phyloP scores from a whole-genome alignment of 2,797 vertebrate genomes.

The Galagoides demidoff region DNA sequence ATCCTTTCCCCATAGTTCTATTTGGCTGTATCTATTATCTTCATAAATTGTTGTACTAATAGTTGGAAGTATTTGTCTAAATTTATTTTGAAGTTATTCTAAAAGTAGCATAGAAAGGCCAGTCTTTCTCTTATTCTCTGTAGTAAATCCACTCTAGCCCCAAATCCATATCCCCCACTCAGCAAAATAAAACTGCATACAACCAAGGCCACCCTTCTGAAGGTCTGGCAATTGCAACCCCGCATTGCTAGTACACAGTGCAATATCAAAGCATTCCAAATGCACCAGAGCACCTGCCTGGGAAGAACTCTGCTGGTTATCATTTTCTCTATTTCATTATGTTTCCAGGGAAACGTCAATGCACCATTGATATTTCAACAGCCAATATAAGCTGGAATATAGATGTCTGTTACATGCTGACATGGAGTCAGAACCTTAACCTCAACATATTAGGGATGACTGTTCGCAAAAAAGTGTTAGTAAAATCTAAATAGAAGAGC shows the following conservation, averaged over 20 bases:
- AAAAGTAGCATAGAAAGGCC: not conserved
- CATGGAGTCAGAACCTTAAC: conserved; percentile 11
- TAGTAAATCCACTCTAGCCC: not conserved
- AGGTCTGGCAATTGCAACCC: not conserved
- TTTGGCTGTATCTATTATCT: not conserved
- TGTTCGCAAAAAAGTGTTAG: conserved; percentile 10
- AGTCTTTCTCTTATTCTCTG: not conserved
- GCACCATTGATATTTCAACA: not conserved
- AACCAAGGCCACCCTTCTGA: not conserved
- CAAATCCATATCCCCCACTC: not conserved
- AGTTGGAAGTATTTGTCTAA: not conserved
- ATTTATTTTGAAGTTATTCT: not conserved
- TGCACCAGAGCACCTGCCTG: not conserved
- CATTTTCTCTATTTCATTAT: not conserved
- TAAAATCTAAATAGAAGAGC: conserved; percentile 13
- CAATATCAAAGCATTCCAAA: not conserved
- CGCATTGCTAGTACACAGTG: not conserved
- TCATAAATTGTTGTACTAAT: not conserved
- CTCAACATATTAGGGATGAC: not conserved
- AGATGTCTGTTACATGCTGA: not conserved
- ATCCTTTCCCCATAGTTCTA: not conserved
- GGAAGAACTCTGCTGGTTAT: not conserved
- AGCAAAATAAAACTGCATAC: not conserved
- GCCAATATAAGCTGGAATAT: not conserved
- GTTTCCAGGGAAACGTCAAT: not conserved